phyloP scores from a whole-genome alignment of 1,140 invertebrate species.

The Drosophila yakuba region DNA sequence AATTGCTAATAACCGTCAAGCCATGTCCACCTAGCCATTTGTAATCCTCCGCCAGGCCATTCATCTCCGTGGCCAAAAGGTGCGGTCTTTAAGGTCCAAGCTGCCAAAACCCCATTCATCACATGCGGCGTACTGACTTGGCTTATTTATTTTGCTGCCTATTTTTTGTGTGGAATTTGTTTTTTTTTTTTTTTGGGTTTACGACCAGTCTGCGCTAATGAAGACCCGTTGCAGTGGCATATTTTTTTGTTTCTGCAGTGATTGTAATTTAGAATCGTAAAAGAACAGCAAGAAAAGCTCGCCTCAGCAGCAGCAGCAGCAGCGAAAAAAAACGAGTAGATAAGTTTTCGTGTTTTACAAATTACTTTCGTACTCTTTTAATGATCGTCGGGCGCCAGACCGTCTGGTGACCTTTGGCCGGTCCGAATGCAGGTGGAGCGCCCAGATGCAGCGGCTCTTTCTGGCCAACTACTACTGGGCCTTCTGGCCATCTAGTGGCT shows the following conservation, averaged over 20 bases:
- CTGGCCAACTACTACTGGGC: not conserved
- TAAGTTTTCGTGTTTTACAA: conserved; percentile 77
- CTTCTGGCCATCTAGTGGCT: not conserved
- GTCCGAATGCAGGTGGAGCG: conserved; percentile 47
- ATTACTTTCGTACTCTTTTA: conserved; percentile 74
- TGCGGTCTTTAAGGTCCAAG: conserved; percentile 14
- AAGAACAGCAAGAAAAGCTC: conserved; percentile 44
- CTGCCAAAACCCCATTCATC: conserved; percentile 63
- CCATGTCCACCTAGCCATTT: conserved; percentile 55
- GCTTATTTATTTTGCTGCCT: conserved; percentile 62
- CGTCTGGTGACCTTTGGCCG: conserved; percentile 77
- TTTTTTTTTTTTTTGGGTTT: conserved; percentile 46
- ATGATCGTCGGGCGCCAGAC: conserved; percentile 71
- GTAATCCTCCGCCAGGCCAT: conserved; percentile 50
- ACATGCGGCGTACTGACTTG: conserved; percentile 13
- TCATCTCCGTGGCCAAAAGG: conserved; percentile 42
- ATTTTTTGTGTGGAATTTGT: conserved; percentile 1
- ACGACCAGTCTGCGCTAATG: conserved; percentile 66
- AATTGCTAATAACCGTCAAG: conserved; percentile 59
- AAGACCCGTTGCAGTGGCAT: conserved; percentile 55
- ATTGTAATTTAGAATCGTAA: conserved; percentile 75
- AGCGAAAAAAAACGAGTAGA: conserved; percentile 47
- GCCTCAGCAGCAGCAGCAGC: conserved; percentile 10
- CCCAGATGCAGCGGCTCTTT: conserved; percentile 8
- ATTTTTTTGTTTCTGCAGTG: conserved; percentile 21